Evolutionary conservation across 2,888 invertebrate species (phyloP), one percentile per base, ranked within the genome.

Genomic region (Atrina japonica): DNA sequence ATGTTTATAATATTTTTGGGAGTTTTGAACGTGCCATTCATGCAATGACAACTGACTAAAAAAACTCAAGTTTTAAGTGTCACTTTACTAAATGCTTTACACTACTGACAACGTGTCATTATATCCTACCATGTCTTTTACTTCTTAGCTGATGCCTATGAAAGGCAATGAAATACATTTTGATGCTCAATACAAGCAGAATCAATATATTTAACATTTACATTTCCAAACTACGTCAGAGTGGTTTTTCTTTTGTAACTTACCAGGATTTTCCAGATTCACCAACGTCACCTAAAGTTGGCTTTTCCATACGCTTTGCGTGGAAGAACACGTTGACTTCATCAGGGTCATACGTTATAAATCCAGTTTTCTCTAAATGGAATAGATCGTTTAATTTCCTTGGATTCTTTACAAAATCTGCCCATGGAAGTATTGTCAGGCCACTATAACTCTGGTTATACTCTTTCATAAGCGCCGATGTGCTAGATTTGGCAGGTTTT

Each of bases 251-350:
- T 40, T 40, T 35, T 21, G 35, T 21, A 2, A 43, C 75, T 78
- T 77, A 86, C 86, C 84, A 84, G 11, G 82, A 75, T 49, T 80
- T 79, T 18, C 83, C 83, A 47, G 82, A 81, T 52, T 77, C 80
- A 9, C 83, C 83, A 6, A 82, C 79, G 40, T 82, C 81, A 3
- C 86, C 85, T 45, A 83, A 64, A 0, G 75, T 73, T 7, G 86
- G 83, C 30, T 81, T 81, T 75, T 82, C 80, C 69, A 86, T 81
- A 52, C 81, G 76, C 27, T 80, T 77, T 2, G 82, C 83, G 55
- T 83, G 83, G 59, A 86, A 84, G 66, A 86, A 83, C 18, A 82
- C 82, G 47, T 83, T 84, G n/a, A 86, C 83, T 59, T 83, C 79
- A 7, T 81, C 80, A 1, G 80, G 73, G 55, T 86, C 83, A 49